Conservation (phyloP, 1,140 invertebrate species). For the Medauroidea extradentata region DNA sequence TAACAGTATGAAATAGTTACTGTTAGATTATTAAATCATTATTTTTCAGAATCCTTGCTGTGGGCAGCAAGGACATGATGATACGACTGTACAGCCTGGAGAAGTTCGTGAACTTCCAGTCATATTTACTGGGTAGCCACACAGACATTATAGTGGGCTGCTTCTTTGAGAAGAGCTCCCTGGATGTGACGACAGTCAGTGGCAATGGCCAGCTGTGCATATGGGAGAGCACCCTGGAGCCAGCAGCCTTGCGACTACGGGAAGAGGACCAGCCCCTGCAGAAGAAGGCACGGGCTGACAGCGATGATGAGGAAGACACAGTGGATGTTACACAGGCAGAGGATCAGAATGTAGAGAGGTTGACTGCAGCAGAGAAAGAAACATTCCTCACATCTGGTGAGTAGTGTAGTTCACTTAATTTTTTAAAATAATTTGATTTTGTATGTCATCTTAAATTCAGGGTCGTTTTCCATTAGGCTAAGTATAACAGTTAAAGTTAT, state of each 20-base stretch:
- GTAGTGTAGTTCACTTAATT: too few species aligned
- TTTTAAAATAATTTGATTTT: background rate
- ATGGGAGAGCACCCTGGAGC: conserved; percentile 81
- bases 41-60: conserved; percentile 69
- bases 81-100: conserved; percentile 74
- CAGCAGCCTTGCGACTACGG: conserved; percentile 54
- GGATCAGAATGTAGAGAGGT: conserved; percentile 45
- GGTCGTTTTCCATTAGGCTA: too few species aligned
- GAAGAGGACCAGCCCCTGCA: conserved; percentile 37
- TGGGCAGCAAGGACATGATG: conserved; percentile 84
- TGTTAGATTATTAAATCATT: too few species aligned
- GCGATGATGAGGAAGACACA: conserved; percentile 47
- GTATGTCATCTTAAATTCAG: too few species aligned
- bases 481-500: too few species aligned
- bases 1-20: too few species aligned
- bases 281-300: conserved; percentile 45
- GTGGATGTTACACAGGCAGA: conserved; percentile 47
- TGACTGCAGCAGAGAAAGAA: background rate
- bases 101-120: conserved; percentile 67
- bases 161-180: conserved; percentile 82
- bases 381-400: too few species aligned
- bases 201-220: conserved; percentile 67
- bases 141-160: conserved; percentile 74
- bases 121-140: conserved; percentile 72
- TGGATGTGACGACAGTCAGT: conserved; percentile 75